Conservation (phyloP, 2,113 vertebrate genomes). For the Urocynchramus pylzowi region DNA sequence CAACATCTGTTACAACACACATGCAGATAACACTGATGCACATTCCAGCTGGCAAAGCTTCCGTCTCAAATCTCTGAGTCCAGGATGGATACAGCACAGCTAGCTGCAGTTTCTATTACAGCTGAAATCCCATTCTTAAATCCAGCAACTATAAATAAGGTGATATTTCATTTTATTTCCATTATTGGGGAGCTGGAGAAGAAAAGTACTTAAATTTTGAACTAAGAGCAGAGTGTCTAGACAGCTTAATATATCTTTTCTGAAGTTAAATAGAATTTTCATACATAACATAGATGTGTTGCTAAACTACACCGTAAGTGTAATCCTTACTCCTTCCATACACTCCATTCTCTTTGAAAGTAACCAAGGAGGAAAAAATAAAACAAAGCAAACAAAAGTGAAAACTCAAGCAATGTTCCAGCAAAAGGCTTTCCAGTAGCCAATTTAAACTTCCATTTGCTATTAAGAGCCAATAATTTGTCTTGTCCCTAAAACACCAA, state of each 20-base stretch:
- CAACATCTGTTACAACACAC: slow-evolving; percentile 56
- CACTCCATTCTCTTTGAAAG: not conserved
- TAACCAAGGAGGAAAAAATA: not conserved
- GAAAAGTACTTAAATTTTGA: not conserved
- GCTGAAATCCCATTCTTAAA: slow-evolving; percentile 22
- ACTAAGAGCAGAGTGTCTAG: not conserved
- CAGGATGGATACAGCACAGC: not conserved
- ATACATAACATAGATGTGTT: not conserved
- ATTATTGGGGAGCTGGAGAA: not conserved
- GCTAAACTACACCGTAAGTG: not conserved
- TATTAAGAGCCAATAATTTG: not conserved
- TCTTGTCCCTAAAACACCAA: not conserved
- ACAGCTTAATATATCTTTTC: not conserved
- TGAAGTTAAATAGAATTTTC: slow-evolving; percentile 19
- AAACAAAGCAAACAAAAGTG: not conserved
- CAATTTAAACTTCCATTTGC: not conserved
- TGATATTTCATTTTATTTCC: slow-evolving; percentile 19
- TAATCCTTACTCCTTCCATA: not conserved
- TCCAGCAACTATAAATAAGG: slow-evolving; percentile 26
- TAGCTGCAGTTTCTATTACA: not conserved
- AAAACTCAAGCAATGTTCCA: not conserved
- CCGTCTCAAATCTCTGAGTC: not conserved
- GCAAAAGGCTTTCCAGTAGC: not conserved
- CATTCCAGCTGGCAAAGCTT: slow-evolving; percentile 26
- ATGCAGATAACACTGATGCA: not conserved